Percentiles rank a stretch among this genome's conserved stretches.
phyloP scores from a whole-genome alignment of 1,140 invertebrate species.

The Microplitis mediator region DNA sequence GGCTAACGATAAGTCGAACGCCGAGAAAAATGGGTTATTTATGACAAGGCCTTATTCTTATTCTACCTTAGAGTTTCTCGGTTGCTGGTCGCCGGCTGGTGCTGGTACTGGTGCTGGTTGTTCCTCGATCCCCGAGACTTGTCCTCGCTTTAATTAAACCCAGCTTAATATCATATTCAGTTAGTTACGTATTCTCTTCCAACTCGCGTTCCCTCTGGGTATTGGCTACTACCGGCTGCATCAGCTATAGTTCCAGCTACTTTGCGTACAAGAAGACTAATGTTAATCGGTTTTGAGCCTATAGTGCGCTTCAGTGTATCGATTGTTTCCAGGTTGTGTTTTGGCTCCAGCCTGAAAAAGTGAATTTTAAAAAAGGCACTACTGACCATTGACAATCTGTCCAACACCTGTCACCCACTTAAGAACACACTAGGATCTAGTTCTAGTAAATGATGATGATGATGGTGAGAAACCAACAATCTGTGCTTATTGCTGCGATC shows the following conservation, averaged over 20 bases:
- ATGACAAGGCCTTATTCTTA: neutral
- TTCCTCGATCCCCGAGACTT: neutral
- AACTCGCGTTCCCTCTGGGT: neutral
- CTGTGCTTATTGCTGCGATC: conserved; percentile 30
- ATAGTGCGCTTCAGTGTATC: neutral
- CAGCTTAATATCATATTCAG: conserved; percentile 17
- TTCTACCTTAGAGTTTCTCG: neutral
- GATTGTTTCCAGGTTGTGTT: too few relatives aligned
- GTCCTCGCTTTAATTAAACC: conserved; percentile 11
- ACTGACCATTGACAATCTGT: neutral
- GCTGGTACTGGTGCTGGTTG: neutral
- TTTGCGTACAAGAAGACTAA: conserved; percentile 5
- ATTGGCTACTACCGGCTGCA: neutral
- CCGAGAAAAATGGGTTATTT: conserved; percentile 15
- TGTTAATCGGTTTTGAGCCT: neutral
- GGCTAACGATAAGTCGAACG: conserved; percentile 19
- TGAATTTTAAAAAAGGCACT: neutral
- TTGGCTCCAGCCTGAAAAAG: too few relatives aligned
- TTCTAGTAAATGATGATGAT: neutral
- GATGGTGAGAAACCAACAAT: neutral
- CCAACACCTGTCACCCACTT: neutral
- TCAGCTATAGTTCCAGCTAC: neutral
- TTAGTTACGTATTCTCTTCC: conserved; percentile 19
- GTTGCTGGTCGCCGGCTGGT: neutral
- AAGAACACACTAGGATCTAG: too few relatives aligned